Base-by-base conservation (phyloP, 2,888 invertebrate genomes). In the Campoplex capitator region DNA sequence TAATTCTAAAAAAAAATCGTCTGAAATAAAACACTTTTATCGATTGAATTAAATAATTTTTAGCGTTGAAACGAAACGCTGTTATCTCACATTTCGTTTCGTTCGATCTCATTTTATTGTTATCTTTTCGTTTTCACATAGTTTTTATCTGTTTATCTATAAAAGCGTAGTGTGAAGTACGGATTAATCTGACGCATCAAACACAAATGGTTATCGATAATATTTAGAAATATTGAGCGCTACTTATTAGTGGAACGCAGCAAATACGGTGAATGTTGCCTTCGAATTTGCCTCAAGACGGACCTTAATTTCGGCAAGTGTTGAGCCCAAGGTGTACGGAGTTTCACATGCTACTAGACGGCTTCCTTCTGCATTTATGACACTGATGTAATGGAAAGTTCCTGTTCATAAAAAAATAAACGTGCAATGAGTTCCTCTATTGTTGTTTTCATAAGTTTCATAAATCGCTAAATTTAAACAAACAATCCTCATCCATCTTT, bases 321-420 rank as follows among this genome's bases (percentile, higher is more conserved):
- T 89, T 51, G 88, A 77, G 79, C 93, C 93, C 18, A 93, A 85
- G 11, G 85, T 91, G 74, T 89, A 86, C 2, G 91, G 89, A 13
- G 90, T 89, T 28, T 91, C 92, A 77, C 93, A 93, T 8, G 89
- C 90, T 4, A 93, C 93, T 1, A 91, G 92, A n/a, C 88, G 91
- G 68, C 93, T 93, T n/a, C 92, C 91, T 3, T 70, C 88, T 28
- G 90, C 88, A 80, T 93, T 93, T 45, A 78, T 58, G 6, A 89
- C 90, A 38, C 90, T 91, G 7, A 93, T 35, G 70, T 91, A 92
- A 86, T 93, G 93, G 42, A 93, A 89, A 8, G 78, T 81, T 18
- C 93, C 93, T 93, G 84, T 3, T 13, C 62, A 73, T 45, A 68
- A 8, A 13, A 42, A 68, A 68, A 45, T 13, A 3, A 68, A 45